These are phyloP conservation scores for Scyliorhinus canicula DNA, from an alignment of 2,797 vertebrate genomes.

Conservation along the genomic window DNA sequence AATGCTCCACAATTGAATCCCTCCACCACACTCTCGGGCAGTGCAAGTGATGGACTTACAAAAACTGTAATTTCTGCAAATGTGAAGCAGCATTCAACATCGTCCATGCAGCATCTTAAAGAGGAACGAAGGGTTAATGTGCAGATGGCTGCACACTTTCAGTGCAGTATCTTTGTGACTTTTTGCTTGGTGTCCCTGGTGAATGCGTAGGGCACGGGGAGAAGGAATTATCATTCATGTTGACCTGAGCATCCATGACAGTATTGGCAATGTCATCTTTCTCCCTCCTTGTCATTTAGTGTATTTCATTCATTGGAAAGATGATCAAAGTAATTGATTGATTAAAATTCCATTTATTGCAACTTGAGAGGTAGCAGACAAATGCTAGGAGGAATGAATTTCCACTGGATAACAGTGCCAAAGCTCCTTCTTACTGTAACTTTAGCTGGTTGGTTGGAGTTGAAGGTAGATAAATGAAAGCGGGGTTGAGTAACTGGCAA, in stretches of 20 bases:
- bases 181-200: neutral
- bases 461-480: neutral
- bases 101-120: too few species aligned
- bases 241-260: neutral
- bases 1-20: too few species aligned
- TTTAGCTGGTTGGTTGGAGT: neutral
- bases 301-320: neutral
- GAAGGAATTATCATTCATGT: neutral
- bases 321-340: neutral
- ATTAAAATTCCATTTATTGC: neutral
- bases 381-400: neutral
- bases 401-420: neutral
- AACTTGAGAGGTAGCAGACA: neutral
- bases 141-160: too few species aligned
- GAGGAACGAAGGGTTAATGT: too few species aligned
- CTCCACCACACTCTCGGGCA: too few species aligned
- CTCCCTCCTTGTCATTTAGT: neutral
- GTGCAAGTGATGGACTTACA: too few species aligned
- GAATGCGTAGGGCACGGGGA: neutral
- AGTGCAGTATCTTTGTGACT: neutral
- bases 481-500: neutral
- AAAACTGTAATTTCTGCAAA: too few species aligned
- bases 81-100: too few species aligned
- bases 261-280: neutral
- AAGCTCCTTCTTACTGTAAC: neutral